phyloP scores from a whole-genome alignment of 2,888 invertebrate genomes.

The Beris morrisii region DNA sequence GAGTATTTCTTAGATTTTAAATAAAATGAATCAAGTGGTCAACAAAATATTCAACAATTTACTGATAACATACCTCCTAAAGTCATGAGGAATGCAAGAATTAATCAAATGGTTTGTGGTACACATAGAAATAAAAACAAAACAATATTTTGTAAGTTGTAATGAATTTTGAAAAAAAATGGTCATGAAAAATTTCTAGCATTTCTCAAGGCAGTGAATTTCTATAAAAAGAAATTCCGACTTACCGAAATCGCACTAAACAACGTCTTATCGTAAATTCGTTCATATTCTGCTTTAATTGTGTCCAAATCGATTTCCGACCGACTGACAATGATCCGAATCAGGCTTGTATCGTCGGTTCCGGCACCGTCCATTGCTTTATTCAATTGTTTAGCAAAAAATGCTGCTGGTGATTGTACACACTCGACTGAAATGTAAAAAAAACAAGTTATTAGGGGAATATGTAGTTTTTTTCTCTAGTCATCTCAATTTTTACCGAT shows the following conservation, averaged over 20 bases:
- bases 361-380: constrained; percentile 70
- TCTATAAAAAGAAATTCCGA: constrained; percentile 10
- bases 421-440: constrained; percentile 63
- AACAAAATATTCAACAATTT: not conserved
- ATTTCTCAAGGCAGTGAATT: no score
- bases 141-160: not conserved
- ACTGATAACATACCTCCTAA: constrained; percentile 4
- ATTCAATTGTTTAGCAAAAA: constrained; percentile 69
- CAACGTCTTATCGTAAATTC: constrained; percentile 69
- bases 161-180: no score
- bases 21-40: not conserved
- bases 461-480: not conserved
- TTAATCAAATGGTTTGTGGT: not conserved
- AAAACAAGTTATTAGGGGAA: constrained; percentile 9
- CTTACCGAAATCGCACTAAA: constrained; percentile 65
- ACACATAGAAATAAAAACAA: constrained; percentile 12
- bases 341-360: constrained; percentile 71
- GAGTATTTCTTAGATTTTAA: not conserved
- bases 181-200: no score
- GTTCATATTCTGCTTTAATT: constrained; percentile 71
- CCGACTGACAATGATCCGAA: constrained; percentile 70
- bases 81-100: constrained; percentile 4
- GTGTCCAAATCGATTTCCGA: constrained; percentile 70
- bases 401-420: constrained; percentile 67
- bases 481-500: constrained; percentile 60